These are phyloP conservation scores for Halisarca cf. caerulea DNA, from an alignment of 37 sponge, comb jelly and placozoan genomes.

Conservation along the genomic window DNA sequence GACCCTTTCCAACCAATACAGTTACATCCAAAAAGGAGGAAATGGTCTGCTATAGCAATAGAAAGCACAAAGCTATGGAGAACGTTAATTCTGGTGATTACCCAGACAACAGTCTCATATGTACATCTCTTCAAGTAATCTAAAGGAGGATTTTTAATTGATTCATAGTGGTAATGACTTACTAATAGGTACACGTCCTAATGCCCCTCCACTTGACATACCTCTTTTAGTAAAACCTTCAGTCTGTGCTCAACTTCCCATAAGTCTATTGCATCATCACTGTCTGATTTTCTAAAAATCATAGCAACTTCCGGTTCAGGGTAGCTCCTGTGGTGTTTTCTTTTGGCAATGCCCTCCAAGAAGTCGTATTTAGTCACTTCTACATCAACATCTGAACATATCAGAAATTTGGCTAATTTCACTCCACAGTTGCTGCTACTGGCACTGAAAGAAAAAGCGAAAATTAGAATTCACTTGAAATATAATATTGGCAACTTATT, in stretches of 20 bases:
- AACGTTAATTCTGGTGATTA: no score
- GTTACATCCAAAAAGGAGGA: no score
- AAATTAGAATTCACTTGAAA: no score
- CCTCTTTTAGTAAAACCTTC: conserved; percentile 57
- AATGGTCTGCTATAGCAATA: no score
- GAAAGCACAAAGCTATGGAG: no score
- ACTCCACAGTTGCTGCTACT: no score
- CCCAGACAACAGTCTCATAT: no score
- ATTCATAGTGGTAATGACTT: not conserved
- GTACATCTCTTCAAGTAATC: not conserved
- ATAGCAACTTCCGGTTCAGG: conserved; percentile 87
- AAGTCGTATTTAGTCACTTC: conserved; percentile 45
- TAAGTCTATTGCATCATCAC: conserved; percentile 58
- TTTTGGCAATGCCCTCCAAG: conserved; percentile 62
- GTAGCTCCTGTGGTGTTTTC: conserved; percentile 45
- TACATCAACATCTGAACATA: not conserved
- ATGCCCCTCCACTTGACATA: no score
- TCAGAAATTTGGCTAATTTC: not conserved
- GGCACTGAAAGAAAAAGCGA: no score
- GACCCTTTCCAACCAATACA: no score
- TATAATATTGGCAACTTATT: no score
- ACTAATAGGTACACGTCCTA: no score
- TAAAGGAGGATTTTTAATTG: not conserved
- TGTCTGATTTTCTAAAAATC: conserved; percentile 72
- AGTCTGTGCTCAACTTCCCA: conserved; percentile 65